Conservation (phyloP, 2,888 invertebrate genomes). For the Eumacrocentrus americanus region DNA sequence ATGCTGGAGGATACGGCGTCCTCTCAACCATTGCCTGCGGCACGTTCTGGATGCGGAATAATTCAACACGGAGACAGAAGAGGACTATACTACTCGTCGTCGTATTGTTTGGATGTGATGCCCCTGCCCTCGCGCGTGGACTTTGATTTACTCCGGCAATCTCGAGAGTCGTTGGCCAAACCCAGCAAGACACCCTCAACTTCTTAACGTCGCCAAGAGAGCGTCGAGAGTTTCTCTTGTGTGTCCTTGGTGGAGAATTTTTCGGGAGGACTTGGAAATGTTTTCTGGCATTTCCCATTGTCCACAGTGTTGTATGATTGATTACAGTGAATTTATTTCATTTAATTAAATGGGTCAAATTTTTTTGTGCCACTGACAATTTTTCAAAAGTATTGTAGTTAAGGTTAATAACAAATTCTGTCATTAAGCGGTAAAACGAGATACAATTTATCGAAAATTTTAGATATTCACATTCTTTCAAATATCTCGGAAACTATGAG, state of each 20-base stretch:
- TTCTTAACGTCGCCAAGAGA: slow-evolving; percentile 10
- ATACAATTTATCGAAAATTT: not conserved
- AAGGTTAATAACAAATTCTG: too few species aligned
- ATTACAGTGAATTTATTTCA: not conserved
- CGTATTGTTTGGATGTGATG: not conserved
- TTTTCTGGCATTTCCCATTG: not conserved
- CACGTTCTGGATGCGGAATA: not conserved
- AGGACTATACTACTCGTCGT: not conserved
- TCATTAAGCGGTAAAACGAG: too few species aligned
- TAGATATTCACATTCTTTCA: not conserved
- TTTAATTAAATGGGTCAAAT: not conserved
- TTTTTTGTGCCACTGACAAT: not conserved
- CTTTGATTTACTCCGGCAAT: slow-evolving; percentile 25
- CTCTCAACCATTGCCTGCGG: not conserved
- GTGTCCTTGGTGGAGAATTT: not conserved
- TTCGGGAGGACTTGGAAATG: slow-evolving; percentile 6
- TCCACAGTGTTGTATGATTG: not conserved
- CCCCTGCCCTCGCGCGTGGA: not conserved
- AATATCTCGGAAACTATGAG: too few species aligned
- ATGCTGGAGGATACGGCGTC: too few species aligned
- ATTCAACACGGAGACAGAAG: not conserved
- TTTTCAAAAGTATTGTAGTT: not conserved
- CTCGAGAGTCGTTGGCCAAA: slow-evolving; percentile 10
- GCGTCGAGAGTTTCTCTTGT: not conserved
- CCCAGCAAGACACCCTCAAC: slow-evolving; percentile 5